Base-by-base conservation (phyloP, 2,113 vertebrate species). In the Macroglossus sobrinus region DNA sequence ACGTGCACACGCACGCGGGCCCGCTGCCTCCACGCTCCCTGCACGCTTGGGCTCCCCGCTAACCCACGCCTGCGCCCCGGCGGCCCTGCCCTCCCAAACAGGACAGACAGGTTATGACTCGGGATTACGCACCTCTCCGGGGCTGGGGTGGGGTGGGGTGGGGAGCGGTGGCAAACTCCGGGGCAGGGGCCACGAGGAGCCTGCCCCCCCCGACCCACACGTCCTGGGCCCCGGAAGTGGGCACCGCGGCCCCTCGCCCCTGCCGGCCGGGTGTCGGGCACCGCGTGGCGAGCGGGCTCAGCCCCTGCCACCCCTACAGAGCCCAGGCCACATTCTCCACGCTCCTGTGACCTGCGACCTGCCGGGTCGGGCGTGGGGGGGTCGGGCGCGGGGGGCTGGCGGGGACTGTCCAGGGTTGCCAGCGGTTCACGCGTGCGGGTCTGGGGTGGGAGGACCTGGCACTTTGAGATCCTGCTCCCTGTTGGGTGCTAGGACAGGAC, bases 261-360 rank as follows among this genome's bases (percentile, higher is more conserved):
- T 47, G 38, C 38, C 1, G 2, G 38, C 38, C 1, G 2, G 15
- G 55, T 13, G 12, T 43, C 10, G 55, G 61, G 18, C 72, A 9
- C 3, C 30, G 45, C 45, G 45, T 47, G 45, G 45, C 12, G 11
- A 12, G 45, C 45, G 2, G 45, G 35, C 33, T 50, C 33, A 6
- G 15, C 14, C 16, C 40, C 22, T 28, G 59, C 18, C n/a, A 0
- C 3, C 24, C 24, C 30, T 0, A 0, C 3, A 2, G 43, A 0
- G 7, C 79, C 61, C 3, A 6, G 13, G 47, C 43, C 10, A 50
- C 35, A 16, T 12, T 50, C 12, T 64, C 43, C 22, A 12, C 21
- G 2, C 18, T 19, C 21, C 21, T 19, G 18, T 50, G 22, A 61
- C 16, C 55, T 12, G 40, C 16, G 2, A 13, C 0, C 14, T 55